phyloP scores from a whole-genome alignment of 2,113 vertebrate species.

The Synchiropus splendidus region DNA sequence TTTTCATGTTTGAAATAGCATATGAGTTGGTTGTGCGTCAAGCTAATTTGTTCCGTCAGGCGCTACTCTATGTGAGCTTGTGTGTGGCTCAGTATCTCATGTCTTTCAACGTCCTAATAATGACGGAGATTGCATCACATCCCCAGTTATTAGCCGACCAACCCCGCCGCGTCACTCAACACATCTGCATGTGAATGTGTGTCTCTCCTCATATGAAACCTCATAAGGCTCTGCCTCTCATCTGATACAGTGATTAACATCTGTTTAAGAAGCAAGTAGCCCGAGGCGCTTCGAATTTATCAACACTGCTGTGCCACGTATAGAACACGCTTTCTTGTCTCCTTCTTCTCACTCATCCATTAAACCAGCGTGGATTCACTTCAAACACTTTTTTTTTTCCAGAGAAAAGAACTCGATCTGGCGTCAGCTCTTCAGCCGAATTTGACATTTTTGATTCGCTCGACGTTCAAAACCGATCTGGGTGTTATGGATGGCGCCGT shows the following conservation, averaged over 20 bases:
- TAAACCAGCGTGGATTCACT: too few species aligned
- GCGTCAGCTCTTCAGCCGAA: too few species aligned
- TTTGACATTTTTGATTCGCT: too few species aligned
- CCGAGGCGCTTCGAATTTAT: conserved; percentile 30
- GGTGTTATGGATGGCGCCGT: too few species aligned
- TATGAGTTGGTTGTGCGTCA: conserved; percentile 23
- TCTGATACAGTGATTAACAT: conserved; percentile 62
- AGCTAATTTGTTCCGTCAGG: conserved; percentile 19
- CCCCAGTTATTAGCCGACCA: conserved; percentile 60
- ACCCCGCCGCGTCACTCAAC: conserved; percentile 41
- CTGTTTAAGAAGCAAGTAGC: conserved; percentile 47
- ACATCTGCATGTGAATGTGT: conserved; percentile 33
- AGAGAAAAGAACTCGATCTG: too few species aligned
- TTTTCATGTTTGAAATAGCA: too few species aligned
- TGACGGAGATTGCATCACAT: conserved; percentile 63
- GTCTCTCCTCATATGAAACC: conserved; percentile 53
- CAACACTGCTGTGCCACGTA: conserved; percentile 22
- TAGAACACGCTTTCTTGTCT: too few species aligned
- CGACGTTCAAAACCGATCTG: too few species aligned
- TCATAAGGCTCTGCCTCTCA: conserved; percentile 54
- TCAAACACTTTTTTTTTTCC: too few species aligned
- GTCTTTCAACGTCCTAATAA: conserved; percentile 74
- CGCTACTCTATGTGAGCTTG: conserved; percentile 16
- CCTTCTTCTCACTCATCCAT: too few species aligned
- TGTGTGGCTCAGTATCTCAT: conserved; percentile 20